Conservation (phyloP, 92 coral and sea anemone species). For the Nematostella vectensis region DNA sequence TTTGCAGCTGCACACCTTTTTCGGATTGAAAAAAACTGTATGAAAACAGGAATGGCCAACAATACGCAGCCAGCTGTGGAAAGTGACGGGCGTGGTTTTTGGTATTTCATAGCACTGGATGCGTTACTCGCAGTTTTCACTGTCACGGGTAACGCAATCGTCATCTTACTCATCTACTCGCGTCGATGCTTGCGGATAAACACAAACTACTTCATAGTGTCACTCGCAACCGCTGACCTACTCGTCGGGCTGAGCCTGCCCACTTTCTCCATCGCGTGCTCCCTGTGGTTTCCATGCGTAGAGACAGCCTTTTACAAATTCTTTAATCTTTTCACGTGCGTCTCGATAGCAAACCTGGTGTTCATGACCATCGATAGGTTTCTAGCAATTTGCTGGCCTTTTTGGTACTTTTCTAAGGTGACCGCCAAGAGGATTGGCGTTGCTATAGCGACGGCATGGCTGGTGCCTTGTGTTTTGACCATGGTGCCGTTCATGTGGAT, state of each 20-base stretch:
- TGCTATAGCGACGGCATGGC: constrained; percentile 27
- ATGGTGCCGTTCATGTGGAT: constrained; percentile 33
- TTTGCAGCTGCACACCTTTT: too few relatives aligned
- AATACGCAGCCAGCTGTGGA: too few relatives aligned
- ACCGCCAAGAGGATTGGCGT: constrained; percentile 6
- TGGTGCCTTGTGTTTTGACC: constrained; percentile 21
- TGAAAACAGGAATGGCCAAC: too few relatives aligned
- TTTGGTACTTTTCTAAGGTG: constrained; percentile 23
- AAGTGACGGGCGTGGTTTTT: neutral
- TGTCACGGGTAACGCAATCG: constrained; percentile 19
- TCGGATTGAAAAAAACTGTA: too few relatives aligned
- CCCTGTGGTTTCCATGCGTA: constrained; percentile 9
- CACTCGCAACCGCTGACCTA: constrained; percentile 19
- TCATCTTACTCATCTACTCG: constrained; percentile 17
- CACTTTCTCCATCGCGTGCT: constrained; percentile 20
- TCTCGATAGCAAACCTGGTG: constrained; percentile 20
- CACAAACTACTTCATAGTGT: constrained; percentile 17
- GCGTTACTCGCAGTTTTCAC: constrained; percentile 15
- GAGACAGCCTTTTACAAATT: constrained; percentile 26
- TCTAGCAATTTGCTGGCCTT: constrained; percentile 17
- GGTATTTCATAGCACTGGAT: constrained; percentile 7
- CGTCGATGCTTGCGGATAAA: constrained; percentile 18
- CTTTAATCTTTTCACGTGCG: constrained; percentile 17
- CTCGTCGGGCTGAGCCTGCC: constrained; percentile 18
- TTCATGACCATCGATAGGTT: constrained; percentile 23